A percentile compares a stretch with the other conserved stretches of the same genome.
Conservation (phyloP, 2,797 vertebrate genomes). For the Galagoides demidoff region DNA sequence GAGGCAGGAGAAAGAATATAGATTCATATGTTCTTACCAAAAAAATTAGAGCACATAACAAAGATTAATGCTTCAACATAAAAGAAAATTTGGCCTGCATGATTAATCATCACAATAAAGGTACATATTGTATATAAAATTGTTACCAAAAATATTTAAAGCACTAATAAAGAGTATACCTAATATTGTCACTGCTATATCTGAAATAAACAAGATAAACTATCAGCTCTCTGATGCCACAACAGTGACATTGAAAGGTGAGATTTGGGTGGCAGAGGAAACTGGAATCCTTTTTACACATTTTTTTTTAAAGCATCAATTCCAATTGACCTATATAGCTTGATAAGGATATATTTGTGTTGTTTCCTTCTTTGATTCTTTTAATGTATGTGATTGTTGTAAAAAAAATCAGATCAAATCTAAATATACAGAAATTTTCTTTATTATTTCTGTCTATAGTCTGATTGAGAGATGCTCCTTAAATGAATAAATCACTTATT, state of each 20-base stretch:
- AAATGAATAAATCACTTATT: background rate
- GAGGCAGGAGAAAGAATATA: background rate
- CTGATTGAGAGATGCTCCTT: background rate
- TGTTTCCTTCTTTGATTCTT: background rate
- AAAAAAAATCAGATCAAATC: constrained; percentile 18
- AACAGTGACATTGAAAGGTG: background rate
- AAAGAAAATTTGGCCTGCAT: background rate
- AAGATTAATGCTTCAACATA: background rate
- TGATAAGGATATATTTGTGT: background rate
- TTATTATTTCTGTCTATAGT: background rate
- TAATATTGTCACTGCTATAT: background rate
- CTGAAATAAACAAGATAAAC: background rate
- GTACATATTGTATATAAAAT: background rate
- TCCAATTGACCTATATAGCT: background rate
- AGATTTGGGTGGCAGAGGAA: background rate
- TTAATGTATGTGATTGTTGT: background rate
- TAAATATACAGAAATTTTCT: background rate
- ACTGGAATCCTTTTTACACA: background rate
- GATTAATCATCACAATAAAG: background rate
- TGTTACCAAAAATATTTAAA: constrained; percentile 37
- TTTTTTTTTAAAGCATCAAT: background rate
- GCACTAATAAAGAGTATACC: background rate
- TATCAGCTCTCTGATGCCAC: background rate
- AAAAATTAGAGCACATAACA: background rate
- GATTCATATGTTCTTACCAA: background rate